Conservation (phyloP, 2,888 invertebrate species). For the Stegophylla sp. region DNA sequence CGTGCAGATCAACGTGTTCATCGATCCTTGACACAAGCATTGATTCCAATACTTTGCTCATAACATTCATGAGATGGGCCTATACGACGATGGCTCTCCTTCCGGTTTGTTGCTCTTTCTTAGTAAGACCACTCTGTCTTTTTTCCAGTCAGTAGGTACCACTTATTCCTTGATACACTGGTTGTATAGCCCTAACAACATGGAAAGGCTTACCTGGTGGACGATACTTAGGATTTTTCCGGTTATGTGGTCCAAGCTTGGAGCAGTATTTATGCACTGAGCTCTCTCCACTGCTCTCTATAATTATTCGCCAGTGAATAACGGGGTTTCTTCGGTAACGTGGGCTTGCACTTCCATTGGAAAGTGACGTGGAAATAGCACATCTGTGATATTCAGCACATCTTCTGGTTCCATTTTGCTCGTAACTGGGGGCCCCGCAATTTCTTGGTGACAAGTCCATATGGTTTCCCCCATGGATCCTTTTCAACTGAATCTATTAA, state of each 20-base stretch:
- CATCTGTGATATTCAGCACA: neutral
- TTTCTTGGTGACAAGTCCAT: neutral
- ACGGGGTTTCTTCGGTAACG: neutral
- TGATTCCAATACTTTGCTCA: neutral
- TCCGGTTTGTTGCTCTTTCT: neutral
- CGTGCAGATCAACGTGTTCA: neutral
- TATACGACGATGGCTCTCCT: neutral
- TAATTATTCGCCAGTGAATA: neutral
- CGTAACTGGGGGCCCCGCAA: neutral
- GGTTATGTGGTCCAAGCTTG: neutral
- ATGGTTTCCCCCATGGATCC: neutral
- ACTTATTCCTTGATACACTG: neutral
- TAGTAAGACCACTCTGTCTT: neutral
- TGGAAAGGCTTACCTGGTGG: neutral
- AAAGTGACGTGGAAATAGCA: neutral
- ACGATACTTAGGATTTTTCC: neutral
- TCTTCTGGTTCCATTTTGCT: neutral
- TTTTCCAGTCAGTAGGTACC: neutral
- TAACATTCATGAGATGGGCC: neutral
- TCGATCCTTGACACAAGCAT: neutral
- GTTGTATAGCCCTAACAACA: neutral
- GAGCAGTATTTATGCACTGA: neutral
- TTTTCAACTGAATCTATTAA: neutral
- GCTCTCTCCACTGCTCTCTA: neutral
- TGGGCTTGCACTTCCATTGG: neutral